Evolutionary conservation across 1,140 invertebrate genomes (phyloP).

Genomic region (Sesamia nonagrioides): DNA sequence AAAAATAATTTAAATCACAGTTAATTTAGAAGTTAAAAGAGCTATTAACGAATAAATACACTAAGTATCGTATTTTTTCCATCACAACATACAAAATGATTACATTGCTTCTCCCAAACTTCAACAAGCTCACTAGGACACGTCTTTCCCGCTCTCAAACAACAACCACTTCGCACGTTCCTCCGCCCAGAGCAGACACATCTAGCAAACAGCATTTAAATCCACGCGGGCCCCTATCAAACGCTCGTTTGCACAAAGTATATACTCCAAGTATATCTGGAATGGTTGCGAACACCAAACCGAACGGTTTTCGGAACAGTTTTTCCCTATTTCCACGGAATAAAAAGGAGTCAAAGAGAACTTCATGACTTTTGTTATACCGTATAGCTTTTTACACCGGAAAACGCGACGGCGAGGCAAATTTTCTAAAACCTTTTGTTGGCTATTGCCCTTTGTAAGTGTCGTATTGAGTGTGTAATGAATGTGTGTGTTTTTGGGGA

Average conservation of each 20-base stretch:
- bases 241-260: constrained; percentile 83
- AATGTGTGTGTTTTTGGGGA: constrained; percentile 10
- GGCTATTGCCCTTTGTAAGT: constrained; percentile 58
- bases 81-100: not conserved
- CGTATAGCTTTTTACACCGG: constrained; percentile 70
- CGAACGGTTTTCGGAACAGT: constrained; percentile 78
- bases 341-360: constrained; percentile 79
- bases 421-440: constrained; percentile 68
- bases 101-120: not conserved
- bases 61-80: not conserved
- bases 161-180: constrained; percentile 10
- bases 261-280: constrained; percentile 77
- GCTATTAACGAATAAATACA: not conserved
- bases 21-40: no score
- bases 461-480: constrained; percentile 27
- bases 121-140: not conserved
- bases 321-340: constrained; percentile 82
- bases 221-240: constrained; percentile 73
- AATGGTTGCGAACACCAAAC: constrained; percentile 69
- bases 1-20: no score
- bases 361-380: constrained; percentile 82
- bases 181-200: constrained; percentile 31
- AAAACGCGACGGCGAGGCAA: constrained; percentile 60
- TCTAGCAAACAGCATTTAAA: constrained; percentile 60
- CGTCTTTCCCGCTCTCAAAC: constrained; percentile 2